Percentiles rank a stretch among this genome's conserved stretches.
Evolutionary conservation across 2,797 vertebrate genomes (phyloP).

Genomic region (Staurois parvus): DNA sequence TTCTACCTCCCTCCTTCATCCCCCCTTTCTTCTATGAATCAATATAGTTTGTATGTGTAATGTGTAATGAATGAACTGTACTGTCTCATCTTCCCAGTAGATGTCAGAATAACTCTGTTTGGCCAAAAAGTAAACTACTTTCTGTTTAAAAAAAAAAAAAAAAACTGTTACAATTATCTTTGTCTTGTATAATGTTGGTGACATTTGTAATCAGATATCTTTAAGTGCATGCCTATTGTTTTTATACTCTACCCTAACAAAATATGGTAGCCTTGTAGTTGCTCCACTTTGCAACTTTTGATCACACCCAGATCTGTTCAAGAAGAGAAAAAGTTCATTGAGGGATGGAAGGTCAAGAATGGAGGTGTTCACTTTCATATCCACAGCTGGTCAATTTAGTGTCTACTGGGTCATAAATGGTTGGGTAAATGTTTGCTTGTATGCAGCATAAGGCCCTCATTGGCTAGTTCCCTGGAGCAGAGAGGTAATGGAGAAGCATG

Average conservation of each 20-base stretch:
- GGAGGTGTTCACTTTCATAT: too few species aligned
- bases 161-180: background rate
- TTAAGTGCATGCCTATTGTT: background rate
- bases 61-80: conserved; percentile 43
- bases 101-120: conserved; percentile 32
- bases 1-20: background rate
- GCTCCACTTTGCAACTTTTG: too few species aligned
- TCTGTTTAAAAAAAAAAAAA: background rate
- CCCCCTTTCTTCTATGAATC: background rate
- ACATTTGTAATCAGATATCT: background rate
- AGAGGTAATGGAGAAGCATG: too few species aligned
- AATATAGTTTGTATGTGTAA: background rate
- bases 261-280: too few species aligned
- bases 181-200: background rate
- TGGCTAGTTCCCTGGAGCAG: too few species aligned
- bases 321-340: too few species aligned
- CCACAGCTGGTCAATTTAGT: too few species aligned
- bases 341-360: background rate
- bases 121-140: background rate
- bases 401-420: too few species aligned
- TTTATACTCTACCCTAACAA: too few species aligned
- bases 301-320: too few species aligned
- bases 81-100: conserved; percentile 18
- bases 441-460: too few species aligned
- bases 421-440: too few species aligned